phyloP scores from a whole-genome alignment of 1,140 invertebrate species.

The Lordiphosa collinella region DNA sequence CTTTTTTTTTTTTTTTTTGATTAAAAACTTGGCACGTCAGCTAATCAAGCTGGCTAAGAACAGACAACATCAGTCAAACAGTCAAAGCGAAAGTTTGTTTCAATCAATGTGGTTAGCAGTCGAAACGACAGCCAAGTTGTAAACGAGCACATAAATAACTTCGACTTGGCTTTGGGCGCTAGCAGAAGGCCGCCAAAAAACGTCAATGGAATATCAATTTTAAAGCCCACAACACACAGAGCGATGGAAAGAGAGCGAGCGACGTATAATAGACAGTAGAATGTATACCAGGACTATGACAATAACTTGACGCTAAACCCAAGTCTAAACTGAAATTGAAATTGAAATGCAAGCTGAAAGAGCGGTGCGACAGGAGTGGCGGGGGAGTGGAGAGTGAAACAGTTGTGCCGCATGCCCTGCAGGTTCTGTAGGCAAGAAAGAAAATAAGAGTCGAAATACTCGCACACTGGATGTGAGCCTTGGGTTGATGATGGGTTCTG shows the following conservation, averaged over 20 bases:
- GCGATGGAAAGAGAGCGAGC: neutral
- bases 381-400: neutral
- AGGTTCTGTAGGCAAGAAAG: neutral
- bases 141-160: constrained; percentile 74
- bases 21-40: constrained; percentile 70
- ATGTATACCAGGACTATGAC: constrained; percentile 38
- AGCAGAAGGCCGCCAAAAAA: constrained; percentile 54
- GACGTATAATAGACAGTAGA: too few species aligned
- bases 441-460: too few species aligned
- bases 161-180: constrained; percentile 31
- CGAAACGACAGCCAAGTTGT: constrained; percentile 49
- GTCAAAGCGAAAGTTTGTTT: constrained; percentile 66
- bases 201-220: constrained; percentile 76
- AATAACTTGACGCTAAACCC: constrained; percentile 49
- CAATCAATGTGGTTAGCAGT: constrained; percentile 56
- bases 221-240: constrained; percentile 33
- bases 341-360: constrained; percentile 48
- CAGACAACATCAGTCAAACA: constrained; percentile 3
- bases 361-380: constrained; percentile 1
- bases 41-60: constrained; percentile 44
- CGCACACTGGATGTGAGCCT: too few species aligned
- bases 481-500: too few species aligned
- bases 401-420: neutral
- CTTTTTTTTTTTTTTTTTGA: constrained; percentile 29
- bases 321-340: constrained; percentile 56